Base-by-base conservation (phyloP, 2,888 invertebrate genomes). In the Diabrotica balteata region DNA sequence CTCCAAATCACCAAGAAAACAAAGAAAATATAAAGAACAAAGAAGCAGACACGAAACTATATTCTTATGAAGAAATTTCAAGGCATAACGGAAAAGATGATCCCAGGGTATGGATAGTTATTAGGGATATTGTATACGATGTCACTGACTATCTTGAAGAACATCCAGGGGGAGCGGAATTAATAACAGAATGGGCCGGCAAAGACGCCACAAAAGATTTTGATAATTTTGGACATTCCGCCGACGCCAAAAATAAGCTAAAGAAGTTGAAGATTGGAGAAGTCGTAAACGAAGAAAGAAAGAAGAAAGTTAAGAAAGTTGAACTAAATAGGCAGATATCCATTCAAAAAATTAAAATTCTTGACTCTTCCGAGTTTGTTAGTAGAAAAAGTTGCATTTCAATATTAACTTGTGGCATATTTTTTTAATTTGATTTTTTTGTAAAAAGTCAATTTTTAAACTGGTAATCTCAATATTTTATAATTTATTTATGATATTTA, bases 161-260 rank as follows among this genome's bases (percentile, higher is more conserved):
- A 90, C 93, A 93, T 83, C 93, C 93, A 0, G 93, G 90, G 0
- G 92, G 92, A 0, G 78, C 79, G 0, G 90, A 91, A 43, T 71
- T 88, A 9, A 84, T 93, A 49, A 75, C 83, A 32, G 92, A 91
- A 73, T 88, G 86, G 59, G 91, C 89, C 0, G 93, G 93, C 6
- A 87, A 84, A 74, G 91, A 93, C 80, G 87, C 87, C 4, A 90
- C 91, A 0, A 86, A 85, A 70, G 89, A 86, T 0, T 92, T 91
- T 80, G 87, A 90, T 44, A 87, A 89, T 45, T 86, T 86, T 0
- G 91, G 90, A 0, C 93, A 93, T 83, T 89, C 91, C 0, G 78
- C 86, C 0, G 91, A 91, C 78, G 91, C 93, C 0, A 84, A 82
- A 59, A 83, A 79, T 45, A 83, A 88, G 49, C 74, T 92, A 66